Percentiles rank a stretch among this genome's conserved stretches.
Conservation (phyloP, 1,140 invertebrate species). For the Diachasma alloeum region DNA sequence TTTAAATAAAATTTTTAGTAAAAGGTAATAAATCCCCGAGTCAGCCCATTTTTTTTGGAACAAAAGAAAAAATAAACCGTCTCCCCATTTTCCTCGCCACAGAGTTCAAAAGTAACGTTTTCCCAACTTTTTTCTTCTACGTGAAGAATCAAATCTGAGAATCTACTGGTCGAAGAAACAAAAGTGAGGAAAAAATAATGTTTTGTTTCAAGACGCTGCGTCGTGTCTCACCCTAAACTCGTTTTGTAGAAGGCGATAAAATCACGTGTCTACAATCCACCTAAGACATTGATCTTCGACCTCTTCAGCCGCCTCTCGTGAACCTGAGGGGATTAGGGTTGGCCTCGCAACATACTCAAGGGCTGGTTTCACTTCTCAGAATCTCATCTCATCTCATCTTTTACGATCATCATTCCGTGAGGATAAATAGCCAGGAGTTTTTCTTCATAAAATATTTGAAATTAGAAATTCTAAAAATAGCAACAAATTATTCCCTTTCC, state of each 20-base stretch:
- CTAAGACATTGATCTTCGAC: slow-evolving; percentile 1
- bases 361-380: not conserved
- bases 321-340: not conserved
- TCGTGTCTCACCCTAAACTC: not conserved
- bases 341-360: not conserved
- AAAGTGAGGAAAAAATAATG: not conserved
- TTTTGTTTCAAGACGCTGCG: not conserved
- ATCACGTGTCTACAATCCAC: not conserved
- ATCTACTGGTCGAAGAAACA: not conserved
- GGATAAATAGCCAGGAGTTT: not conserved
- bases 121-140: no score
- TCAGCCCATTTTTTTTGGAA: no score
- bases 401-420: not conserved
- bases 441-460: not conserved
- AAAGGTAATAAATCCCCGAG: no score
- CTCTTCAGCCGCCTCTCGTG: not conserved
- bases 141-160: no score
- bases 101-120: no score
- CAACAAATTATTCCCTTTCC: not conserved
- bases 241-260: not conserved
- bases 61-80: no score
- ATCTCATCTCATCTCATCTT: not conserved
- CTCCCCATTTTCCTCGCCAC: no score
- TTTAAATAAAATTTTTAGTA: no score
- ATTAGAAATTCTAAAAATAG: not conserved